Conservation (phyloP, 2,797 vertebrate species). For the Limnodromus scolopaceus region DNA sequence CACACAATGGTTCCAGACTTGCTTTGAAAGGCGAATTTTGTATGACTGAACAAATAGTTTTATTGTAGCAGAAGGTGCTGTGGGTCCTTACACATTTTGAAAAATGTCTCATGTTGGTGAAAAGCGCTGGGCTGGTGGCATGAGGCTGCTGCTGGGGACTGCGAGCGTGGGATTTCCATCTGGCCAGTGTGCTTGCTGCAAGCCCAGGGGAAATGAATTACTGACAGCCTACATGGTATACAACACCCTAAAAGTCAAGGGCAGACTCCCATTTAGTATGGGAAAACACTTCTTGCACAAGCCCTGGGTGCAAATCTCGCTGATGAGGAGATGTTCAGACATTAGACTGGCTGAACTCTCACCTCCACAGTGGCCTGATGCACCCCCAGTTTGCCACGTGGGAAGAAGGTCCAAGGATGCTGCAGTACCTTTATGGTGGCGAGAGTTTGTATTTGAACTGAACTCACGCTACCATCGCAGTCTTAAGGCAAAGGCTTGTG, state of each 20-base stretch:
- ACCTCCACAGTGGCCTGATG: neutral
- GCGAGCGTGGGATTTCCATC: conserved; percentile 29
- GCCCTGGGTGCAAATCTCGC: neutral
- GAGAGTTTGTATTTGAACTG: neutral
- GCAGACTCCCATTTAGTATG: neutral
- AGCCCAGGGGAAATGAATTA: neutral
- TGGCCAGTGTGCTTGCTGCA: neutral
- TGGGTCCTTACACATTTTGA: neutral
- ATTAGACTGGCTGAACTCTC: neutral
- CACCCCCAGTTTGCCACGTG: neutral
- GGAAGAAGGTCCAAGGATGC: neutral
- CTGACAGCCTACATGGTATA: neutral
- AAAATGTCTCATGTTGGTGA: neutral
- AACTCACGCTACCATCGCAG: neutral
- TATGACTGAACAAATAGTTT: conserved; percentile 18
- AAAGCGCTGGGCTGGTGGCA: conserved; percentile 7
- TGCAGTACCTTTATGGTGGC: neutral
- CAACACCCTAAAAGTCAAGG: neutral
- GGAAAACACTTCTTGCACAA: neutral
- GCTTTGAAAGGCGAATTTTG: neutral
- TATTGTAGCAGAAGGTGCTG: conserved; percentile 10
- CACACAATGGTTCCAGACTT: neutral
- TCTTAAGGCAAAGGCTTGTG: neutral
- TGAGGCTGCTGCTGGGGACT: neutral
- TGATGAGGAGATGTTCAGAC: neutral